Evolutionary conservation across 2,113 vertebrate genomes (phyloP).

Genomic region (Neotoma lepida): DNA sequence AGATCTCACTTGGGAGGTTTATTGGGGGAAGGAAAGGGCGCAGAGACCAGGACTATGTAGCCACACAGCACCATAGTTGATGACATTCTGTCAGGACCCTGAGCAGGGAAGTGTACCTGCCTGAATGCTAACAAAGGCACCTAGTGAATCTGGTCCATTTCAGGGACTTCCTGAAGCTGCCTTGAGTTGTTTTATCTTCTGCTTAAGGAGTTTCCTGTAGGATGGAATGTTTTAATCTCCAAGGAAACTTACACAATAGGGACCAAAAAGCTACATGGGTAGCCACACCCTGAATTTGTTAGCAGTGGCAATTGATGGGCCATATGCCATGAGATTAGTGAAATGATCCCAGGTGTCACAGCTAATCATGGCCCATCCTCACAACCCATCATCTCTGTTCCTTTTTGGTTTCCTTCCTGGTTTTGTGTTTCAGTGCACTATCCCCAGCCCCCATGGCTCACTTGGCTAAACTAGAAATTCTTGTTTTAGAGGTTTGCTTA

Average conservation of each 20-base stretch:
- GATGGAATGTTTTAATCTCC: not conserved
- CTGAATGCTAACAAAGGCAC: too few relatives aligned
- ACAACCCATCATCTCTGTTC: not conserved
- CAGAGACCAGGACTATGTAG: too few relatives aligned
- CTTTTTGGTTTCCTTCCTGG: slow-evolving; percentile 44
- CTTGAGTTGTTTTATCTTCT: not conserved
- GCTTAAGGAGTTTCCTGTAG: not conserved
- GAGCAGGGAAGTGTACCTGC: too few relatives aligned
- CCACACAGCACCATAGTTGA: too few relatives aligned
- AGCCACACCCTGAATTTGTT: slow-evolving; percentile 34
- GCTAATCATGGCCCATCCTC: slow-evolving; percentile 47
- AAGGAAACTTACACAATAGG: not conserved
- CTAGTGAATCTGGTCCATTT: not conserved
- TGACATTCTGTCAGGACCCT: too few relatives aligned
- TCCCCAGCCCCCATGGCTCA: not conserved
- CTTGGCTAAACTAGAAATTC: slow-evolving; percentile 22
- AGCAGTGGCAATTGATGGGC: slow-evolving; percentile 31
- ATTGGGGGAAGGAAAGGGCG: too few relatives aligned
- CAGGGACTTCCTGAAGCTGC: not conserved
- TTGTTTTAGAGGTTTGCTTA: slow-evolving; percentile 20
- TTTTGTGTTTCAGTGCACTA: slow-evolving; percentile 37
- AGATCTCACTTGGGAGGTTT: too few relatives aligned
- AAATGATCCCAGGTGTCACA: slow-evolving; percentile 33
- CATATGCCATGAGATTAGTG: not conserved
- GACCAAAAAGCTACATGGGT: not conserved